A percentile compares a stretch with the other conserved stretches of the same genome.
Conservation (phyloP, 2,797 vertebrate genomes). For the Peromyscus melanophrys region DNA sequence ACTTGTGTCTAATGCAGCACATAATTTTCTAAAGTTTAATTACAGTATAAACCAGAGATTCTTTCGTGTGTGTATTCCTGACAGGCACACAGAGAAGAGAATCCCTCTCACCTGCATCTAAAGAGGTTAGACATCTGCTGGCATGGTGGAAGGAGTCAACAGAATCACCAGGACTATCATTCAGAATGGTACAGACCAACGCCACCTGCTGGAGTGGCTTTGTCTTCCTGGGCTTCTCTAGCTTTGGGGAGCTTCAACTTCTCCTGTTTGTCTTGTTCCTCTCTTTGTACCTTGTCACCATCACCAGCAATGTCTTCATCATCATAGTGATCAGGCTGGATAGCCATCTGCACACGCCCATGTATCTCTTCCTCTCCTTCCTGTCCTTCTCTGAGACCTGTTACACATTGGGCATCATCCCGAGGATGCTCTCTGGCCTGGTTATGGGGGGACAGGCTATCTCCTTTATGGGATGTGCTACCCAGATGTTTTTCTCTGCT, state of each 20-base stretch:
- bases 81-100: background rate
- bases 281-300: conserved; percentile 74
- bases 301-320: conserved; percentile 79
- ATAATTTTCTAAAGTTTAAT: background rate
- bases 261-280: conserved; percentile 78
- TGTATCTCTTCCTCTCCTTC: conserved; percentile 82
- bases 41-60: background rate
- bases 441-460: conserved; percentile 55
- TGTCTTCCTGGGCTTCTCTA: conserved; percentile 77
- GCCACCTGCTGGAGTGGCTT: conserved; percentile 59
- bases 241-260: conserved; percentile 67
- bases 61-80: background rate
- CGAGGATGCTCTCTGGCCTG: conserved; percentile 77
- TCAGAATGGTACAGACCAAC: conserved; percentile 52
- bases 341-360: conserved; percentile 75
- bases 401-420: conserved; percentile 81
- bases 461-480: conserved; percentile 69
- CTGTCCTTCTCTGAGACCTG: conserved; percentile 81
- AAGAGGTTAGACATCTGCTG: background rate
- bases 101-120: background rate
- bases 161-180: accelerated
- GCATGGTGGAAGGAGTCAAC: background rate
- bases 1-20: background rate
- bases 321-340: conserved; percentile 75
- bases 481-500: conserved; percentile 82